Evolutionary conservation across 2,888 invertebrate genomes (phyloP), one percentile per base, ranked within the genome.

Genomic region (Galerucella calmariensis): DNA sequence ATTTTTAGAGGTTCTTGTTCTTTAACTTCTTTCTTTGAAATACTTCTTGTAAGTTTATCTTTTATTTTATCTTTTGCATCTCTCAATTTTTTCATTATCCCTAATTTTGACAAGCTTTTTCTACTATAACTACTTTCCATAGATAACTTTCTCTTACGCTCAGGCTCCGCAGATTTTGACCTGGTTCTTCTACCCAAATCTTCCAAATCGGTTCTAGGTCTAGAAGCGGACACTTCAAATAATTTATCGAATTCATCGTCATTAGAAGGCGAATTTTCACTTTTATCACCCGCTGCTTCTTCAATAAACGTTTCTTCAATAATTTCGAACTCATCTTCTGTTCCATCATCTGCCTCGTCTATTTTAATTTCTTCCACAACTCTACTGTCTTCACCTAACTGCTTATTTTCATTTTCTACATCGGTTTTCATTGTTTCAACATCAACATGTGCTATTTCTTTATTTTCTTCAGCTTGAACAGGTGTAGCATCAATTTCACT

Each of bases 1-100:
- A 75, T 73, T 63, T 73, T 77, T 75, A 77, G 53, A 12, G 53
- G 24, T 62, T 75, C 77, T 62, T 77, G 61, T n/a, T 75, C 9
- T 75, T 70, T 74, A 65, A 76, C 63, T 67, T 81, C 72, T 74
- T 82, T 73, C 74, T 82, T 76, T 61, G 77, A 71, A 53, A 75
- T 81, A 5, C 81, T 72, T 72, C 77, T 73, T 4, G 82, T 81
- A 14, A 86, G 73, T 1, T 79, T 74, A n/a, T 69, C 77, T 79
- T 86, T 87, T 24, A 87, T 80, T 78, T 85, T 86, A 46, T 84
- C 84, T 62, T 83, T 84, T 14, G 86, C 84, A 67, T 85, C 84
- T 77, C 83, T 85, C 6, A 87, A 73, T 78, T 83, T 83, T 69
- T 85, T 84, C 71, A 85, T 73, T 16, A 85, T 27, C 35, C 80